Base-by-base conservation (phyloP, 1,140 invertebrate genomes). In the Heliothis subflexa region DNA sequence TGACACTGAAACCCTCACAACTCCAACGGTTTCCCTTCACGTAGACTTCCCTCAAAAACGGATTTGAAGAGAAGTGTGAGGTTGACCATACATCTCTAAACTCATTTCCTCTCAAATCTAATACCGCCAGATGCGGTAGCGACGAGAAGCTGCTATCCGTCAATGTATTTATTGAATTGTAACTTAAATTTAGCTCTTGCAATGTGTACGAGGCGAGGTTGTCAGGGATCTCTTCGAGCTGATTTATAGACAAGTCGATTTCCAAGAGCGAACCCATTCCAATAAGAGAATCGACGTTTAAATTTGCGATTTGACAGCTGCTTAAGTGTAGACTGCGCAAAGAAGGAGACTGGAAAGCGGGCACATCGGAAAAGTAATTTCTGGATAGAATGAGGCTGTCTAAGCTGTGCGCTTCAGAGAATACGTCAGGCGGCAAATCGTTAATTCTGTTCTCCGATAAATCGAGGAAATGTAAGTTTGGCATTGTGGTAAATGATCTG, bases 1-100 rank as follows among this genome's bases (percentile, higher is more conserved):
- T 93, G 0, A 89, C 77, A 76, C 93, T 94, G 12, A 95, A 94
- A 78, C 97, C 97, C 66, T 97, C 96, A 83, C 97, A 97, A 76
- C 95, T 93, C 97, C 97, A 97, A 12, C 96, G 96, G 94, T 97
- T 97, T 70, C 97, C 96, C 9, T 96, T 95, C 68, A 97, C 86
- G 82, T 91, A 88, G n/a, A 97, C 88, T 81, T 92, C 90, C 79
- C 93, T 89, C 70, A 97, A 87, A 83, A 95, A 95, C 71, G 89
- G 89, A 83, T 97, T 96, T 74, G 94, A 93, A 13, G 91, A 87
- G 84, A 97, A 97, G 81, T 95, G 95, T 72, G 91, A 91, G 0
- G 94, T 88, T 3, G 95, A 88, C 86, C 96, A 95, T 40, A 96
- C 95, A 59, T 95, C 95, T 1, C 95, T 96, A 59, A 97, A 93